These are phyloP conservation scores for Stichopus horrens DNA, from an alignment of 53 echinoderm and acorn worm species.

Conservation along the genomic window DNA sequence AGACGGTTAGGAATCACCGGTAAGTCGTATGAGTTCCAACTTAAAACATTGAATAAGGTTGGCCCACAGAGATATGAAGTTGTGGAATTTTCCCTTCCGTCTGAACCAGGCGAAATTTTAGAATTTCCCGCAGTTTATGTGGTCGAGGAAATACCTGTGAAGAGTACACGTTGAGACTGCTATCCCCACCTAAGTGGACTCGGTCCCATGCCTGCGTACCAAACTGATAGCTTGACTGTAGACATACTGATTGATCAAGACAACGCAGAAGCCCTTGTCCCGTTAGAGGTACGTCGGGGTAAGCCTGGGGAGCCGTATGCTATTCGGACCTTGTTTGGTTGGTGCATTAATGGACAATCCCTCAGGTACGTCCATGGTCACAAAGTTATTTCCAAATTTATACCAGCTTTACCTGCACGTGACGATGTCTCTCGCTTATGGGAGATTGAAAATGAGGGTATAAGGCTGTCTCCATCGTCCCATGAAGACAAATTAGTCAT, in stretches of 20 bases:
- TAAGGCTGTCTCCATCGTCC: no score
- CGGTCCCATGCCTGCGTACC: conserved; percentile 54
- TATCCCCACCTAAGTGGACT: neutral
- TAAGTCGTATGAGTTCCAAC: conserved; percentile 10
- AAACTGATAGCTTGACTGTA: conserved; percentile 23
- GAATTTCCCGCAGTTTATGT: conserved; percentile 49
- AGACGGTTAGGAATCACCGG: no score
- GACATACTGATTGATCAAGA: conserved; percentile 57
- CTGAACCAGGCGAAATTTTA: no score
- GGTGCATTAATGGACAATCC: conserved; percentile 57
- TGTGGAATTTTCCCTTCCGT: conserved; percentile 42
- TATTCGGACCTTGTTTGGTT: conserved; percentile 55
- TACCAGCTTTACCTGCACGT: conserved; percentile 24
- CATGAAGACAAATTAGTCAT: no score
- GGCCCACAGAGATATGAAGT: conserved; percentile 20
- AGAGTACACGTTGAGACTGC: conserved; percentile 14
- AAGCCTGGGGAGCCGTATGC: conserved; percentile 51
- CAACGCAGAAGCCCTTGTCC: no score
- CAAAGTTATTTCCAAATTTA: conserved; percentile 48
- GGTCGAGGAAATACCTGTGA: conserved; percentile 54
- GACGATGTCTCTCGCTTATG: conserved; percentile 54
- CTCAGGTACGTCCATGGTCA: conserved; percentile 7
- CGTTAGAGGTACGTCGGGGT: conserved; percentile 55
- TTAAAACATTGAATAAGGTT: conserved; percentile 51
- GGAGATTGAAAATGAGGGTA: no score